Base-by-base conservation (phyloP, 2,888 invertebrate genomes). In the Amblyteles armatorius region DNA sequence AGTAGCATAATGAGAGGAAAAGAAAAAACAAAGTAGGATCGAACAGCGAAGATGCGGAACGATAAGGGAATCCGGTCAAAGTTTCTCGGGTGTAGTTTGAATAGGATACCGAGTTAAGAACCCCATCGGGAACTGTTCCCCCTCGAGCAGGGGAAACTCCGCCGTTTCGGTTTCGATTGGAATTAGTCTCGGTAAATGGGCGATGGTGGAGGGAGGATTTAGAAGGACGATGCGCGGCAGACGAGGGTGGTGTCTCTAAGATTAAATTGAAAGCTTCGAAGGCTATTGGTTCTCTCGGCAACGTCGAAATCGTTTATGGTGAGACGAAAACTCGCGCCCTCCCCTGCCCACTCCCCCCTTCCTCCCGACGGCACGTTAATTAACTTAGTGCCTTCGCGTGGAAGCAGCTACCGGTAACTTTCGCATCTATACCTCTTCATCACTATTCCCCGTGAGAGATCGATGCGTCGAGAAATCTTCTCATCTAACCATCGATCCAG, bases 221-320 rank as follows among this genome's bases (percentile, higher is more conserved):
- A 19, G 69, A 78, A 68, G 60, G 29, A 63, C 63, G 33, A 67
- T 52, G 76, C 40, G 48, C 48, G 76, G 67, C 13, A 16, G 33
- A 29, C 63, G 63, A 76, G 52, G 44, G 44, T 48, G 67, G 72
- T 71, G 22, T 68, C 50, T 72, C 71, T 67, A 72, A 77, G 82
- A 85, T 85, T 85, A 77, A 82, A 85, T 85, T 82, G 85, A 82
- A 82, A 85, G 77, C 82, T 85, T 85, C 82, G 79, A 79, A 72
- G 71, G 79, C 76, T 82, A 85, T 85, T 82, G 85, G 79, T 79
- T 82, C 72, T 50, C 73, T 82, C 67, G 60, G 72, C 71, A 67
- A 82, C 67, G 68, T 85, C 72, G 77, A 22, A 67, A 77, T 77
- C 79, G 72, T 77, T 85, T 79, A 79, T 79, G 77, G 72, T 50